Evolutionary conservation across 2,888 invertebrate genomes (phyloP).

Genomic region (Watsonalla binaria): DNA sequence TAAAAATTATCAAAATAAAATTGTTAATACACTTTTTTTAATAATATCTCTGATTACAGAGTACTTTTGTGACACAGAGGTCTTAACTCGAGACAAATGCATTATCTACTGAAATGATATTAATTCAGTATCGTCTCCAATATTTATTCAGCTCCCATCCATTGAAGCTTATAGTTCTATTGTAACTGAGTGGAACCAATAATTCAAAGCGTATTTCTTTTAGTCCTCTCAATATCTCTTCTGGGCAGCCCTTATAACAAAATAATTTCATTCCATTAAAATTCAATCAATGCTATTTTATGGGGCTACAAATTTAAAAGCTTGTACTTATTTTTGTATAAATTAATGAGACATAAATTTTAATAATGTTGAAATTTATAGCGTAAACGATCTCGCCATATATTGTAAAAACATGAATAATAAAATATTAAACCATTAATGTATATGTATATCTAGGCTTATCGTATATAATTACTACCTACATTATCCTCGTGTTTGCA

Average conservation of each 20-base stretch:
- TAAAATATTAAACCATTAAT: no score
- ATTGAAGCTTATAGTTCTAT: conserved; percentile 72
- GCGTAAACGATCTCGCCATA: no score
- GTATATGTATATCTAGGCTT: no score
- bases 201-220: conserved; percentile 65
- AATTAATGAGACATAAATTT: no score
- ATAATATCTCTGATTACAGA: no score
- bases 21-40: no score
- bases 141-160: conserved; percentile 65
- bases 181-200: conserved; percentile 67
- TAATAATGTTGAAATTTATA: no score
- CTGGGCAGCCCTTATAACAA: conserved; percentile 35
- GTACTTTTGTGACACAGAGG: no score
- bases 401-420: no score
- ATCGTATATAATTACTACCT: no score
- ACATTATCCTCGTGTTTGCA: no score
- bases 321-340: background rate
- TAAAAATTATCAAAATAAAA: no score
- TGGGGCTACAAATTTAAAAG: background rate
- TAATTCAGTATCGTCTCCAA: conserved; percentile 38
- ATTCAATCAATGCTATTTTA: background rate
- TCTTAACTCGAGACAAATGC: conserved; percentile 9
- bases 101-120: conserved; percentile 21
- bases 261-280: conserved; percentile 4
- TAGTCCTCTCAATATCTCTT: conserved; percentile 52